phyloP scores from a whole-genome alignment of 2,113 vertebrate genomes.

The Seriola quinqueradiata region DNA sequence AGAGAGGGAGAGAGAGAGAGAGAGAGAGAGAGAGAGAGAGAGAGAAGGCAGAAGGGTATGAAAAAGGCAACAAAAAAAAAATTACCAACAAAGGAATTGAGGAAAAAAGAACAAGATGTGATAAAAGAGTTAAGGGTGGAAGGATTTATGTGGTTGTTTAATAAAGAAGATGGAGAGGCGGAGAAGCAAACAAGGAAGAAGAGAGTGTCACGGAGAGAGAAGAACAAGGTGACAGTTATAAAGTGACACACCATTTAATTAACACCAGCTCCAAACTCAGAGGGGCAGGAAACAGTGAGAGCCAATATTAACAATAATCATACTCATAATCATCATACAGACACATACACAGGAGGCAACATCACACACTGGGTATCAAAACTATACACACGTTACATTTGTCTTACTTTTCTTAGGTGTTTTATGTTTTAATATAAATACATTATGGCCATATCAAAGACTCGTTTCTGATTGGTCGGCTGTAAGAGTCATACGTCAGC shows the following conservation, averaged over 20 bases:
- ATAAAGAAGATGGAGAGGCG: constrained; percentile 3
- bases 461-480: no score
- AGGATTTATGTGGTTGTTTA: constrained; percentile 22
- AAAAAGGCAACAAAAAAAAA: background rate
- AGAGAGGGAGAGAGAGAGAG: background rate
- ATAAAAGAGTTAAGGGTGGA: background rate
- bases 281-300: constrained; percentile 34
- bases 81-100: background rate
- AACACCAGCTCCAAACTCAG: constrained; percentile 63
- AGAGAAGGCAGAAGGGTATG: background rate
- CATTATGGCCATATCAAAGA: no score
- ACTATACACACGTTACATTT: background rate
- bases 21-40: background rate
- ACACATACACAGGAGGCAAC: background rate
- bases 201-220: constrained; percentile 30
- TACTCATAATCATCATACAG: background rate
- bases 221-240: constrained; percentile 38
- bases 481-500: no score
- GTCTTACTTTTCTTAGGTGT: background rate
- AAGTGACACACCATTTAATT: constrained; percentile 69
- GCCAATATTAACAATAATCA: constrained; percentile 7
- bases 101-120: background rate
- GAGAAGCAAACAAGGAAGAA: background rate
- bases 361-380: background rate
- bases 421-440: background rate